Percentiles rank a stretch among this genome's conserved stretches.
Conservation (phyloP, 2,888 invertebrate genomes). For the Apamea epomidion region DNA sequence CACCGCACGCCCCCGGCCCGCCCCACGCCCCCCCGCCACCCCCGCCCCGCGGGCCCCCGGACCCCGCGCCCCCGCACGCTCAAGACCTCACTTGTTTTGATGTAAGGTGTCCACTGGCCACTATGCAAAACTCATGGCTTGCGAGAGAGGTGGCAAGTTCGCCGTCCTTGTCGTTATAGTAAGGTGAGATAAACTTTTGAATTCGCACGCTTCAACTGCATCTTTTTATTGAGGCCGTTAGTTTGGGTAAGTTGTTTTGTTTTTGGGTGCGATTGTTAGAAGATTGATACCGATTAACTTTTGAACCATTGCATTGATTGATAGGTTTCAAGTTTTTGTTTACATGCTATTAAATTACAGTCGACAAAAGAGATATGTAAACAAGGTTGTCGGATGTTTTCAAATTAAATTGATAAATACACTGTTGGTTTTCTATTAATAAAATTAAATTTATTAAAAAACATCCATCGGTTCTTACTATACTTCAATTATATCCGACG, state of each 20-base stretch:
- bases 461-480: too few species aligned
- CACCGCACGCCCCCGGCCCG: conserved; percentile 85
- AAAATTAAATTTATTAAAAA: too few species aligned
- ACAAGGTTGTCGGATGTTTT: background rate
- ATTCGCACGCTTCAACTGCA: conserved; percentile 67
- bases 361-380: background rate
- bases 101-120: conserved; percentile 87
- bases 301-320: background rate
- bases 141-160: conserved; percentile 74
- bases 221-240: conserved; percentile 66
- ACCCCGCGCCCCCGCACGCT: conserved; percentile 67
- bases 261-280: conserved; percentile 19
- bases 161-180: conserved; percentile 74
- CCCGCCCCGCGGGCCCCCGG: conserved; percentile 57
- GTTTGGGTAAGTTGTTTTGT: conserved; percentile 44
- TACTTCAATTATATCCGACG: too few species aligned
- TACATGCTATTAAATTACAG: background rate
- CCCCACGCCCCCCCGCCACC: conserved; percentile 75
- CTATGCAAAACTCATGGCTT: conserved; percentile 85
- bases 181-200: conserved; percentile 73
- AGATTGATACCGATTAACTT: background rate
- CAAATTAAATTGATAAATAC: background rate
- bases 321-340: background rate
- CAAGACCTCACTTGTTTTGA: conserved; percentile 88
- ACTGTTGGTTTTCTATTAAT: too few species aligned